These are phyloP conservation scores for Strigops habroptila DNA, from an alignment of 2,113 vertebrate genomes.

Conservation along the genomic window DNA sequence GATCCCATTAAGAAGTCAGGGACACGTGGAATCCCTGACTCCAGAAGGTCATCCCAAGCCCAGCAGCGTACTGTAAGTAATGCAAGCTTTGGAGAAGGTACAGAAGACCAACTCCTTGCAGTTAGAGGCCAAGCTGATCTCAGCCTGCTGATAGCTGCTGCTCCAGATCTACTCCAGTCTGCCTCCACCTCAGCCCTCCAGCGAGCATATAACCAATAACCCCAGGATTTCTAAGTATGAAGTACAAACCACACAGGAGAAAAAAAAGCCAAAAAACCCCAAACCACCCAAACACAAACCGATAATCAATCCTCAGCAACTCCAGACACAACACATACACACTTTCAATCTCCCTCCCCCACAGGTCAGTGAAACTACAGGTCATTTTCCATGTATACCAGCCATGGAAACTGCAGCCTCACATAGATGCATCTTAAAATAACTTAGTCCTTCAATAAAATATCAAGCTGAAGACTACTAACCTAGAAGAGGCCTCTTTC, in stretches of 20 bases:
- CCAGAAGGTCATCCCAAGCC: neutral
- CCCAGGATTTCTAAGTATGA: neutral
- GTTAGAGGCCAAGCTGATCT: neutral
- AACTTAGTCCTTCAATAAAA: neutral
- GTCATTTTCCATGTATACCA: neutral
- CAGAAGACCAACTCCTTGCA: neutral
- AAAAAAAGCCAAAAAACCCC: neutral
- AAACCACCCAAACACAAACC: neutral
- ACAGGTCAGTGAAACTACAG: neutral
- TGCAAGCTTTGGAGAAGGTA: neutral
- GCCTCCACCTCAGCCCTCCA: neutral
- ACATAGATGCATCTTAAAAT: neutral
- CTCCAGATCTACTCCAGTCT: neutral
- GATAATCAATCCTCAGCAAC: neutral
- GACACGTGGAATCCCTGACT: accelerated
- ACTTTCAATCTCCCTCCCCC: neutral
- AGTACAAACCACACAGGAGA: neutral
- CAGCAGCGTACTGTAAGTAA: neutral
- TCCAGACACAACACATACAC: neutral
- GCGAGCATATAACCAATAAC: neutral
- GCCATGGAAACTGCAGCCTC: neutral
- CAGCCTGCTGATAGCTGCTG: neutral
- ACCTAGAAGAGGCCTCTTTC: neutral
- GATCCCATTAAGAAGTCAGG: neutral
- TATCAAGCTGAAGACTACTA: neutral